phyloP scores from a whole-genome alignment of 2,888 invertebrate species.

The Apomyelois bistriatella region DNA sequence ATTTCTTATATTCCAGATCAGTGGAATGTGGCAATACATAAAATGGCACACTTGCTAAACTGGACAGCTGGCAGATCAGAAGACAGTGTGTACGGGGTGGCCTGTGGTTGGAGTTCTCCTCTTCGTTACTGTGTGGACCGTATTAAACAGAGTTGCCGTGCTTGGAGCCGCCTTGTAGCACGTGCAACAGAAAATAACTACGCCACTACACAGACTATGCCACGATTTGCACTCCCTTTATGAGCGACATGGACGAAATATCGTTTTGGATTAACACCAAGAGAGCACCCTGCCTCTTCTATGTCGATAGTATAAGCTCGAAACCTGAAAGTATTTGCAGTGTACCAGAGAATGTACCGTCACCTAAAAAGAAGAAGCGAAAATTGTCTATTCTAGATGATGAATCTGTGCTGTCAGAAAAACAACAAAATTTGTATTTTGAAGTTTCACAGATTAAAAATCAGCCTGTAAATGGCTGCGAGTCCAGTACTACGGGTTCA shows the following conservation, averaged over 20 bases:
- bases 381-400: slow-evolving; percentile 56
- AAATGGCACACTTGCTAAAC: slow-evolving; percentile 5
- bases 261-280: slow-evolving; percentile 69
- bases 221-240: slow-evolving; percentile 48
- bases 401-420: slow-evolving; percentile 47
- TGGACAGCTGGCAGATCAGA: slow-evolving; percentile 24
- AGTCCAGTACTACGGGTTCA: slow-evolving; percentile 49
- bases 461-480: slow-evolving; percentile 37
- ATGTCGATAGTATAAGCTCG: slow-evolving; percentile 56
- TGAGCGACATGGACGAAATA: slow-evolving; percentile 73
- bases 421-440: slow-evolving; percentile 58
- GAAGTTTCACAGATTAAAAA: slow-evolving; percentile 45
- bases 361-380: slow-evolving; percentile 53
- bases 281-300: slow-evolving; percentile 68
- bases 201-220: not conserved
- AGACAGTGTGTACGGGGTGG: slow-evolving; percentile 34
- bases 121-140: slow-evolving; percentile 26
- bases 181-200: slow-evolving; percentile 15
- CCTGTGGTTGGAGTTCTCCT: slow-evolving; percentile 43
- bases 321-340: slow-evolving; percentile 44
- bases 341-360: slow-evolving; percentile 35
- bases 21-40: slow-evolving; percentile 4
- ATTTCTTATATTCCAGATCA: not conserved
- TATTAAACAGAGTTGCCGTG: not conserved
- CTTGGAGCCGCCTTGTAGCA: slow-evolving; percentile 23